These are phyloP conservation scores for Trissolcus japonicus DNA, from an alignment of 2,888 invertebrate species.

Conservation along the genomic window DNA sequence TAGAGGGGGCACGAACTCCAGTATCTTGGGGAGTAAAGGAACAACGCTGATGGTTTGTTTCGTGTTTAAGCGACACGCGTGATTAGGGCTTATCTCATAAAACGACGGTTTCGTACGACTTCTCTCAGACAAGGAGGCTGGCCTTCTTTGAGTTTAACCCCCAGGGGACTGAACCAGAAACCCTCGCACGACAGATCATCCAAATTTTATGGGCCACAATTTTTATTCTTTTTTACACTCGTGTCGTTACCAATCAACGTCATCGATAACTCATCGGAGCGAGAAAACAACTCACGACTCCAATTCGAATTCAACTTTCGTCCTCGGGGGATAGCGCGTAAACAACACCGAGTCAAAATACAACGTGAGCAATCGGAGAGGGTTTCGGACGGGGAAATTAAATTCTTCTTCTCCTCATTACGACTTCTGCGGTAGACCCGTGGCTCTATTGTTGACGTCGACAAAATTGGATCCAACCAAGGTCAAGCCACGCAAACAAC, in stretches of 20 bases:
- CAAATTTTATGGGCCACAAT: conserved; percentile 1
- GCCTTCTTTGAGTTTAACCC: conserved; percentile 1
- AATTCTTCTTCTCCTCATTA: conserved; percentile 31
- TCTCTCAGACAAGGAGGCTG: conserved; percentile 28
- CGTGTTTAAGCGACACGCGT: conserved; percentile 54
- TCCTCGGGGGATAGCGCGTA: conserved; percentile 2
- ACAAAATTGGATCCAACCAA: conserved; percentile 11
- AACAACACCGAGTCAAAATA: conserved; percentile 13
- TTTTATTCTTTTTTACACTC: not conserved
- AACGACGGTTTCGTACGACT: conserved; percentile 36
- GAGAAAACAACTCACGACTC: not conserved
- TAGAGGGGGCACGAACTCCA: conserved; percentile 50
- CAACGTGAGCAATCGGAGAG: not conserved
- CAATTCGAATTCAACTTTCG: not conserved
- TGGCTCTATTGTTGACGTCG: not conserved
- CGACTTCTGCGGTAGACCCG: conserved; percentile 14
- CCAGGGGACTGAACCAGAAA: not conserved
- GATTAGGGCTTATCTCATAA: conserved; percentile 50
- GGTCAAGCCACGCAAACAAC: conserved; percentile 24
- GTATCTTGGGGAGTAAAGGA: conserved; percentile 34
- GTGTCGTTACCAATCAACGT: not conserved
- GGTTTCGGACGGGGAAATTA: conserved; percentile 2
- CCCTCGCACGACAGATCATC: not conserved
- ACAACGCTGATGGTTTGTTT: conserved; percentile 55
- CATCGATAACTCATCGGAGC: no score